phyloP scores from a whole-genome alignment of 2,113 vertebrate genomes.

The Vidua macroura region DNA sequence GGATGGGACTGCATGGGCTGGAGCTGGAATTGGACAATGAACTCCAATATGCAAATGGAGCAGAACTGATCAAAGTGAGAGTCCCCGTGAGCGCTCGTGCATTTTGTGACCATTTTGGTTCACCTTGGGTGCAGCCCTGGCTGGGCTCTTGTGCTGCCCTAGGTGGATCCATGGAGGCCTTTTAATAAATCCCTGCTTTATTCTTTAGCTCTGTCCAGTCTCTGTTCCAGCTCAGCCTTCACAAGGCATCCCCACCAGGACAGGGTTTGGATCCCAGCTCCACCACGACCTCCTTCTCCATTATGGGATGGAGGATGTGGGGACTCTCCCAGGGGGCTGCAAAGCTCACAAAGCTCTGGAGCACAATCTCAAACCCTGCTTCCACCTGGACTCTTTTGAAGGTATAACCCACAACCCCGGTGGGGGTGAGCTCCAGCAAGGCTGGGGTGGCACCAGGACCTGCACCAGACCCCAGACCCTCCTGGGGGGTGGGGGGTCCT shows the following conservation, averaged over 20 bases:
- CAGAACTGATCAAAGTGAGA: background rate
- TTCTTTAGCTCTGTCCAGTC: background rate
- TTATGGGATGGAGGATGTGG: fast-evolving
- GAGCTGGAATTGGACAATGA: background rate
- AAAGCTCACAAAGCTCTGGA: background rate
- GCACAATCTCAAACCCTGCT: background rate
- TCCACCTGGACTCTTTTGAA: background rate
- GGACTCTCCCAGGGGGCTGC: background rate
- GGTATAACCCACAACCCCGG: fast-evolving
- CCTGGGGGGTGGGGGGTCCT: too few species aligned
- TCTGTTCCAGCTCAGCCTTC: background rate
- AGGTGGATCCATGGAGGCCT: background rate
- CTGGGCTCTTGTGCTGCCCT: background rate
- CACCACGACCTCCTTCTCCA: background rate
- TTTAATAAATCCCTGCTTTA: background rate
- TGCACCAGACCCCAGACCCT: background rate
- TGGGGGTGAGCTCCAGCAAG: background rate
- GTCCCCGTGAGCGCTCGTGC: fast-evolving
- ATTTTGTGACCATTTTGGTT: background rate
- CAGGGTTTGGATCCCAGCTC: background rate
- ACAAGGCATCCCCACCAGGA: background rate
- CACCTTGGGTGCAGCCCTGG: background rate
- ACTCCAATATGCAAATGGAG: background rate
- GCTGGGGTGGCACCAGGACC: background rate
- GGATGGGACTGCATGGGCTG: background rate